Conservation (phyloP, 2,113 vertebrate genomes). For the Hiodon alosoides region DNA sequence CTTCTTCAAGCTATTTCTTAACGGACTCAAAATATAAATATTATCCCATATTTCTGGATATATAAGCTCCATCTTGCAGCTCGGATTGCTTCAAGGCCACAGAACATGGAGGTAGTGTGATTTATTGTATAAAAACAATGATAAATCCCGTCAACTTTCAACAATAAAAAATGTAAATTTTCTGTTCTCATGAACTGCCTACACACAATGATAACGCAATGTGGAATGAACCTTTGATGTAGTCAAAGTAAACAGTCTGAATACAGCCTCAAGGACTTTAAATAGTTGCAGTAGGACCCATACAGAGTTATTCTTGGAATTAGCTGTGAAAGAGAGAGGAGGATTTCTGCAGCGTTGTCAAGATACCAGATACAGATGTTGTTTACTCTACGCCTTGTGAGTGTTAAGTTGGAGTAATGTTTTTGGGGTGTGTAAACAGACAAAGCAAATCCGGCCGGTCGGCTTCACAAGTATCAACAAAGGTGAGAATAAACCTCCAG, state of each 20-base stretch:
- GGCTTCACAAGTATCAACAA: not conserved
- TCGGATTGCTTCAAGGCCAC: not conserved
- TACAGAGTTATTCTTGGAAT: too few species aligned
- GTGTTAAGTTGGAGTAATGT: not conserved
- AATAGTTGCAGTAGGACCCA: not conserved
- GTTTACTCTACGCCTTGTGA: not conserved
- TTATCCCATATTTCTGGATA: too few species aligned
- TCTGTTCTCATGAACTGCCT: not conserved
- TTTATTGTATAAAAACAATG: conserved; percentile 1
- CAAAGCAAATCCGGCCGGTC: not conserved
- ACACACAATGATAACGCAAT: not conserved
- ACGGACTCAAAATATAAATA: not conserved
- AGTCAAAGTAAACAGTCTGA: conserved; percentile 7
- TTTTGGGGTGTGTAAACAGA: not conserved
- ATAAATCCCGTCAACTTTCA: not conserved
- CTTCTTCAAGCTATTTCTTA: conserved; percentile 5
- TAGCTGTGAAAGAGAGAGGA: not conserved
- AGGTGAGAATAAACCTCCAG: not conserved
- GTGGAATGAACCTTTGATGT: not conserved
- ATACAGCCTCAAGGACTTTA: not conserved
- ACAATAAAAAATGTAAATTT: not conserved
- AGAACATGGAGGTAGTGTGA: not conserved
- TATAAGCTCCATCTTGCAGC: too few species aligned
- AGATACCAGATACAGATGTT: not conserved
- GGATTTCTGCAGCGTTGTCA: not conserved